These are phyloP conservation scores for Tricholaema leucomelas DNA, from an alignment of 2,113 vertebrate species.

Conservation along the genomic window DNA sequence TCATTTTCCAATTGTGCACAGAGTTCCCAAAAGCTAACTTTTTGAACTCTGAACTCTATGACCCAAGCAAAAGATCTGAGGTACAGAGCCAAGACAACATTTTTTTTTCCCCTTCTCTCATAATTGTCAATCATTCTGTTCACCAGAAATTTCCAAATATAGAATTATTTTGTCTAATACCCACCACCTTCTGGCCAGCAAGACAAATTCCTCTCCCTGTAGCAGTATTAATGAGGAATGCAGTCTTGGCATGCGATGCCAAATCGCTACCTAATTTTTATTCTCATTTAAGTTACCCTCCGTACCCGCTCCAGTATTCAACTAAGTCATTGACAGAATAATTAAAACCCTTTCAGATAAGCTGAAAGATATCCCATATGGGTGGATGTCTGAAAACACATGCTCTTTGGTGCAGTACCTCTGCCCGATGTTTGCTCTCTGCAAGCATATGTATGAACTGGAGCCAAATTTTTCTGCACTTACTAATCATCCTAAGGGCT, in stretches of 20 bases:
- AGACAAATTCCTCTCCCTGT: constrained; percentile 36
- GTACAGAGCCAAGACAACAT: neutral
- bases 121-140: constrained; percentile 15
- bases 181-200: constrained; percentile 46
- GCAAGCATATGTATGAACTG: neutral
- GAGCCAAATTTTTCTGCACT: neutral
- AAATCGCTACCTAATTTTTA: neutral
- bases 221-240: neutral
- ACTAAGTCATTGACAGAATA: neutral
- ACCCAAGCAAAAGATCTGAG: neutral
- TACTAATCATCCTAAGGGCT: neutral
- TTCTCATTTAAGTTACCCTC: neutral
- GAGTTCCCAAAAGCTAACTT: neutral
- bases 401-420: neutral
- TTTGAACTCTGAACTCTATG: neutral
- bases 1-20: neutral
- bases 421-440: neutral
- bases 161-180: constrained; percentile 54
- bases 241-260: neutral
- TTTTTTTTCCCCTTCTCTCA: neutral
- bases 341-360: neutral
- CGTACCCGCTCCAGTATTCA: neutral
- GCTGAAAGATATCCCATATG: neutral
- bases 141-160: constrained; percentile 67
- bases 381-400: neutral